Evolutionary conservation across 1,140 invertebrate genomes (phyloP).

Genomic region (Agrypnia vestita): DNA sequence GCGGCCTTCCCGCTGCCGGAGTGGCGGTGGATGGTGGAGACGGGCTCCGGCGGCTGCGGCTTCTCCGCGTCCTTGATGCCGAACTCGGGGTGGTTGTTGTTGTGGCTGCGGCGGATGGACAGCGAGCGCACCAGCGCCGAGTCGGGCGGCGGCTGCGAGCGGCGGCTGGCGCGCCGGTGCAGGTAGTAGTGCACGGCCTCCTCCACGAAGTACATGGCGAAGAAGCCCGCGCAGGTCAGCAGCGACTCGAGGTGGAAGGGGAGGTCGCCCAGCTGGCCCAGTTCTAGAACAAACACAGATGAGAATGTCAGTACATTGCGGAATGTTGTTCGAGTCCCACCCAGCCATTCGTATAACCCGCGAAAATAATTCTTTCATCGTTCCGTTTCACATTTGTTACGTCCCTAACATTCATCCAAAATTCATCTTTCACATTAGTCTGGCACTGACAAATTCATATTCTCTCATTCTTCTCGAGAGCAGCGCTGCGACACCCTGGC

Average conservation of each 20-base stretch:
- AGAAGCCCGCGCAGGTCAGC: slow-evolving; percentile 85
- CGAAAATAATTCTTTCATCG: too few species aligned
- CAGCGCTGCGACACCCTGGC: too few species aligned
- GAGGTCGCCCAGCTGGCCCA: slow-evolving; percentile 69
- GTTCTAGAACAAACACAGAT: slow-evolving; percentile 63
- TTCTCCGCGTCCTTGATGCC: slow-evolving; percentile 64
- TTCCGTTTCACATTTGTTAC: too few species aligned
- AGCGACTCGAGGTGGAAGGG: slow-evolving; percentile 81
- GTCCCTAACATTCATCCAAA: too few species aligned
- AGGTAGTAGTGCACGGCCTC: slow-evolving; percentile 84
- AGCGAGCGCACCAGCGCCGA: slow-evolving; percentile 69
- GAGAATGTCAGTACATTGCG: neutral
- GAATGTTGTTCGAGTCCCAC: too few species aligned
- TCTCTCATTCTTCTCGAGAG: too few species aligned
- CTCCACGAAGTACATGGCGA: slow-evolving; percentile 89
- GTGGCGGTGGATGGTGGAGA: slow-evolving; percentile 28
- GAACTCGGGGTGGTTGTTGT: slow-evolving; percentile 63
- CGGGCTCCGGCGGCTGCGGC: slow-evolving; percentile 9
- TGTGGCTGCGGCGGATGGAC: slow-evolving; percentile 64
- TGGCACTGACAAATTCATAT: too few species aligned
- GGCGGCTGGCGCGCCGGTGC: slow-evolving; percentile 63
- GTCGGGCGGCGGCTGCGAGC: slow-evolving; percentile 63
- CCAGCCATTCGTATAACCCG: too few species aligned
- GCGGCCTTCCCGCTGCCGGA: slow-evolving; percentile 50
- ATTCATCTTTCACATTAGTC: too few species aligned